Percentiles rank a stretch among this genome's conserved stretches.
Conservation (phyloP, 2,797 vertebrate species). For the Helostoma temminkii region DNA sequence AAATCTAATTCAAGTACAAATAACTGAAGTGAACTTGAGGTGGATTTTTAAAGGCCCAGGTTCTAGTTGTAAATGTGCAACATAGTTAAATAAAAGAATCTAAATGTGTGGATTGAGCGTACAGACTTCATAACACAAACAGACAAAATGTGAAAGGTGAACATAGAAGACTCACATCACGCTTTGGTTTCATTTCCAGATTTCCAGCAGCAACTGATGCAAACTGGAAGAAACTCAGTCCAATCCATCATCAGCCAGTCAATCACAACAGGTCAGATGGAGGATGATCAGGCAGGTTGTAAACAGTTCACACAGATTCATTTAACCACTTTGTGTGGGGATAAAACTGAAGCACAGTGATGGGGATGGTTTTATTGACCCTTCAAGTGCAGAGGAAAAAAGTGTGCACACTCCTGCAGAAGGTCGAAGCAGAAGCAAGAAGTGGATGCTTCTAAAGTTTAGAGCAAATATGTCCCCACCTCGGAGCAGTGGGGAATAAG, state of each 20-base stretch:
- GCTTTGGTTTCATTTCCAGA: neutral
- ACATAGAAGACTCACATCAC: neutral
- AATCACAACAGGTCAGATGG: too few species aligned
- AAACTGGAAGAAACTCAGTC: neutral
- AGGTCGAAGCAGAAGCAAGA: too few species aligned
- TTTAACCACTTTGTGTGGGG: neutral
- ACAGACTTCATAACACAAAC: too few species aligned
- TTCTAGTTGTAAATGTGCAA: neutral
- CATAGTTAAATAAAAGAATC: neutral
- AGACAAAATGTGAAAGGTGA: neutral
- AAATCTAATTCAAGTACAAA: neutral
- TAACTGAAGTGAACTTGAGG: neutral
- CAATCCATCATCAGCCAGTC: neutral
- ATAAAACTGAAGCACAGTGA: too few species aligned
- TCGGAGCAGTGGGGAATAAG: too few species aligned
- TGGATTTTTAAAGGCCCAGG: neutral
- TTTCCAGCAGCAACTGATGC: neutral
- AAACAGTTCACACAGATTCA: neutral
- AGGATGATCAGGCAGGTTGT: neutral
- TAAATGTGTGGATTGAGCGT: too few species aligned
- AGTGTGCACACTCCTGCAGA: too few species aligned
- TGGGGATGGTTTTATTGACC: too few species aligned
- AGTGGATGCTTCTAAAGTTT: too few species aligned
- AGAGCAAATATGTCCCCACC: too few species aligned
- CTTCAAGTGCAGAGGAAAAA: too few species aligned